phyloP scores from a whole-genome alignment of 2,113 vertebrate genomes.

The Muscicapa adusta region DNA sequence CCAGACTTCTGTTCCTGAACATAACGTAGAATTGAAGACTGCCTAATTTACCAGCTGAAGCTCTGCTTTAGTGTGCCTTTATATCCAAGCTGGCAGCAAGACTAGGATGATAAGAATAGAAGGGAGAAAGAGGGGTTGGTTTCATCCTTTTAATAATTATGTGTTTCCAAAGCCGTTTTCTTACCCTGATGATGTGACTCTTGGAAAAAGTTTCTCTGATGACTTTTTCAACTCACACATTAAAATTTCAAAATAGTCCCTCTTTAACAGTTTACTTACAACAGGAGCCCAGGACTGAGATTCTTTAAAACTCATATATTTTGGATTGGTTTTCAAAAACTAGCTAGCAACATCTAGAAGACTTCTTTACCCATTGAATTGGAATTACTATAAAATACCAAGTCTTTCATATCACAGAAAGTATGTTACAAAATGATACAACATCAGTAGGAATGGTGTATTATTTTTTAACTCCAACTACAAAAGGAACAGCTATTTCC shows the following conservation, averaged over 20 bases:
- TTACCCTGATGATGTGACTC: neutral
- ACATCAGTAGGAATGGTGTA: neutral
- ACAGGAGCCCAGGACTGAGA: neutral
- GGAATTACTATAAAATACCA: neutral
- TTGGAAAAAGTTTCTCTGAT: neutral
- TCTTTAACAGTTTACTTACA: neutral
- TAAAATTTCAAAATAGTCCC: neutral
- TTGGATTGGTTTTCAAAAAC: neutral
- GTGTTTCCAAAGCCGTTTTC: neutral
- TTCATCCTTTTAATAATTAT: neutral
- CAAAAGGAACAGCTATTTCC: neutral
- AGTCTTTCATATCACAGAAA: neutral
- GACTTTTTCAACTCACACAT: neutral
- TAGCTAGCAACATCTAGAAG: neutral
- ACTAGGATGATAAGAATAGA: neutral
- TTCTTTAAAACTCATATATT: neutral
- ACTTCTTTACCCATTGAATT: neutral
- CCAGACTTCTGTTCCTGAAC: neutral
- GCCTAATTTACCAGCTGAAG: neutral
- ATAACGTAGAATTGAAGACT: neutral
- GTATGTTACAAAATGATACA: neutral
- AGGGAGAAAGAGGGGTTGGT: neutral
- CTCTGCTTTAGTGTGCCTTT: neutral
- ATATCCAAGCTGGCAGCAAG: neutral
- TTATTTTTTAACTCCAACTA: neutral